A percentile compares a stretch with the other conserved stretches of the same genome.
phyloP scores from a whole-genome alignment of 2,113 vertebrate species.

The Pelvicachromis taeniatus region DNA sequence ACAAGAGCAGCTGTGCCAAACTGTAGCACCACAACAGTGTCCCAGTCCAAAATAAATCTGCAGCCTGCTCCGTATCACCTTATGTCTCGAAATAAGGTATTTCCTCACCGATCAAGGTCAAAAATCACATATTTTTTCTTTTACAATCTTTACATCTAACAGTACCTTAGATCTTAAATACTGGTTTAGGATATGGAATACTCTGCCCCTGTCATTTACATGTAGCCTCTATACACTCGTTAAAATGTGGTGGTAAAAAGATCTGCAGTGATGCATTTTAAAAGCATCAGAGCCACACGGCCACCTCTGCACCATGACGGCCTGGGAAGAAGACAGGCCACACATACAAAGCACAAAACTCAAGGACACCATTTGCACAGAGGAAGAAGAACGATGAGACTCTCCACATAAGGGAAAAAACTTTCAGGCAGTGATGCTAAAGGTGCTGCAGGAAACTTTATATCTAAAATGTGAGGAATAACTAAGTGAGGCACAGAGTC shows the following conservation, averaged over 20 bases:
- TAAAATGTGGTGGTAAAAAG: background rate
- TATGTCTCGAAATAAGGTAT: constrained; percentile 2
- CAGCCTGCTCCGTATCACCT: constrained; percentile 49
- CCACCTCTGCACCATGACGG: background rate
- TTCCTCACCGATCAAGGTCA: background rate
- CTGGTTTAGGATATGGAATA: background rate
- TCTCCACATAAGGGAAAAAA: background rate
- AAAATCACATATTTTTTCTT: background rate
- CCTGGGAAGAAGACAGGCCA: background rate
- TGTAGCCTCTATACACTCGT: background rate
- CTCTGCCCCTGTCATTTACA: background rate
- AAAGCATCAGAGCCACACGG: background rate
- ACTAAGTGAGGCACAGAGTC: background rate
- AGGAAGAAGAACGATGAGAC: background rate
- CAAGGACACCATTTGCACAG: background rate
- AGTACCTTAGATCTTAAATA: background rate
- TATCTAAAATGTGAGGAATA: background rate
- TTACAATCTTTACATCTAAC: background rate
- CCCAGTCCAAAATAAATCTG: constrained; percentile 48
- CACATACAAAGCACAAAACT: background rate
- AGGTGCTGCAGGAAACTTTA: background rate
- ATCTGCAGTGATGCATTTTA: background rate
- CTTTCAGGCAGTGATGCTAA: background rate
- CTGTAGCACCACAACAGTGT: constrained; percentile 47
- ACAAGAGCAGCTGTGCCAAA: constrained; percentile 65